Evolutionary conservation across 2,888 invertebrate species (phyloP).

Genomic region (Drosophila mulleri): DNA sequence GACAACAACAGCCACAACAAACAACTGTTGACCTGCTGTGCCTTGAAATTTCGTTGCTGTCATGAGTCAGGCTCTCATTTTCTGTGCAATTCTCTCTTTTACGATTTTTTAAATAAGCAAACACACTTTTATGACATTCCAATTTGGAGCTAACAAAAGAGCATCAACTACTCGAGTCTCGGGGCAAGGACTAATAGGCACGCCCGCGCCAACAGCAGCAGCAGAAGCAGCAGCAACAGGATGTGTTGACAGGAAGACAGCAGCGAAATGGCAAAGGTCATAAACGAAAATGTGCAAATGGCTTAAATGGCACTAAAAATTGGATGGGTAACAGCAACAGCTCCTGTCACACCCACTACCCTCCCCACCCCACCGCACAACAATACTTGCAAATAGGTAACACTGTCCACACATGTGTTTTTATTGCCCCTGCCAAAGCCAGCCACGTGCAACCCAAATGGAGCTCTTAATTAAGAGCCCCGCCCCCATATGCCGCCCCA

Average conservation of each 20-base stretch:
- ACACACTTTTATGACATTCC: slow-evolving; percentile 77
- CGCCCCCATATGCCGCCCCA: slow-evolving; percentile 2
- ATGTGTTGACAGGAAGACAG: slow-evolving; percentile 51
- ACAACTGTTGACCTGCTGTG: slow-evolving; percentile 36
- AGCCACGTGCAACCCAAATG: slow-evolving; percentile 44
- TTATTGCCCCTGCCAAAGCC: slow-evolving; percentile 49
- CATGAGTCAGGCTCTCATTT: slow-evolving; percentile 29
- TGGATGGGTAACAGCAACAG: slow-evolving; percentile 21
- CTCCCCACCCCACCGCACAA: neutral
- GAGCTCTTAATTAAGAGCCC: slow-evolving; percentile 69
- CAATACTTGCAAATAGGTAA: slow-evolving; percentile 27
- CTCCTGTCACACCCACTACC: neutral
- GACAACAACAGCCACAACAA: slow-evolving; percentile 5
- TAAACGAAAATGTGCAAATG: slow-evolving; percentile 75
- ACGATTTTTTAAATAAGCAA: slow-evolving; percentile 76
- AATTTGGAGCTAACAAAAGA: slow-evolving; percentile 66
- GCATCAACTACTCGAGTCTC: slow-evolving; percentile 44
- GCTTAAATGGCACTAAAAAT: slow-evolving; percentile 71
- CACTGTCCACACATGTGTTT: slow-evolving; percentile 71
- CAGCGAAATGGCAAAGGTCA: slow-evolving; percentile 60
- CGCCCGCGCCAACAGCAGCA: slow-evolving; percentile 17
- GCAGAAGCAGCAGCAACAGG: slow-evolving; percentile 26
- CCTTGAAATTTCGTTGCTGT: slow-evolving; percentile 31
- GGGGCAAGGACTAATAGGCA: slow-evolving; percentile 49
- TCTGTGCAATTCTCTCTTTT: slow-evolving; percentile 31